These are phyloP conservation scores for Spongia lamella DNA, from an alignment of 37 sponge, comb jelly and placozoan species.

Conservation along the genomic window DNA sequence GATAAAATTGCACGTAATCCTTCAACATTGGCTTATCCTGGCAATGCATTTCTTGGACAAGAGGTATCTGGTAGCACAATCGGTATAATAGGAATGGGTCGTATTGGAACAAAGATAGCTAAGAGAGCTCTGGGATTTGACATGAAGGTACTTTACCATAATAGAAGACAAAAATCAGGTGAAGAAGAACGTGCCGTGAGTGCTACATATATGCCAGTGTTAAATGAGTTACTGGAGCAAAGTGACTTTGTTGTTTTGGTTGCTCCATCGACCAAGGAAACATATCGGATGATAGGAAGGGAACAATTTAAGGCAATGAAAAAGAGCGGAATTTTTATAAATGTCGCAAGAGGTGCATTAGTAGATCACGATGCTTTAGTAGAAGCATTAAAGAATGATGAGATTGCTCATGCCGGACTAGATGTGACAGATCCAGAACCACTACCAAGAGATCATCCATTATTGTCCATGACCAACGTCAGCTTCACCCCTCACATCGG, in stretches of 20 bases:
- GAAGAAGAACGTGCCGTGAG: conserved; percentile 45
- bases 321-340: conserved; percentile 65
- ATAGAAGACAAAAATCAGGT: conserved; percentile 31
- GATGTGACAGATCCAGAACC: conserved; percentile 93
- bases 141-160: conserved; percentile 86
- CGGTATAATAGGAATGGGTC: conserved; percentile 91
- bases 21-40: neutral
- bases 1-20: conserved; percentile 48
- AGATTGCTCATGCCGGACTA: conserved; percentile 79
- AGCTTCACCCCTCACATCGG: conserved; percentile 87
- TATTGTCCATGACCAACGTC: conserved; percentile 70
- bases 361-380: conserved; percentile 90
- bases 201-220: conserved; percentile 51
- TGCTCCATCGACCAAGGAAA: conserved; percentile 64
- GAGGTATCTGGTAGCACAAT: conserved; percentile 71
- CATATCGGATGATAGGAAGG: conserved; percentile 71
- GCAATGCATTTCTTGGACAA: conserved; percentile 36
- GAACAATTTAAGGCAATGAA: conserved; percentile 79
- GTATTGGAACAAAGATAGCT: conserved; percentile 79
- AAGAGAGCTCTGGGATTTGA: conserved; percentile 74
- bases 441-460: conserved; percentile 82
- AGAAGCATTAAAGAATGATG: conserved; percentile 52
- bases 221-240: conserved; percentile 49
- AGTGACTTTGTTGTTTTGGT: conserved; percentile 79
- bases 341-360: conserved; percentile 73